Percentiles rank a stretch among this genome's conserved stretches.
Evolutionary conservation across 2,797 vertebrate species (phyloP).

Genomic region (Phrynocephalus vlangalii): DNA sequence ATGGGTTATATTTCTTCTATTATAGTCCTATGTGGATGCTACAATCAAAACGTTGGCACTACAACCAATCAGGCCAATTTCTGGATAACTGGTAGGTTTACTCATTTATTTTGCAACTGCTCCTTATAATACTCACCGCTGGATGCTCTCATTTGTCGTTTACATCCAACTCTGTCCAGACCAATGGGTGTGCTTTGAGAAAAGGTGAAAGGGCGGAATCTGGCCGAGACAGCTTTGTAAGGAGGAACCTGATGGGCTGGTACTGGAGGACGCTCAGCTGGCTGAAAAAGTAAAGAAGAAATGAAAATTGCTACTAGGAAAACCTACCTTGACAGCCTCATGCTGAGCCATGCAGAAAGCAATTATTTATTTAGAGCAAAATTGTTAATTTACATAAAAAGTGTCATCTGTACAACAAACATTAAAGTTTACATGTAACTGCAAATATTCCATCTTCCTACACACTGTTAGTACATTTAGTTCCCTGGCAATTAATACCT

Average conservation of each 20-base stretch:
- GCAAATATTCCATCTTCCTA: background rate
- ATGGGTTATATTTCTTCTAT: background rate
- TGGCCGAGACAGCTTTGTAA: conserved; percentile 92
- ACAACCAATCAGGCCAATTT: background rate
- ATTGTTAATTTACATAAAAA: conserved; percentile 29
- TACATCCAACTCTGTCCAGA: conserved; percentile 90
- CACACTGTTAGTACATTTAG: background rate
- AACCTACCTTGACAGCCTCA: conserved; percentile 43
- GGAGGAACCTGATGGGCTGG: conserved; percentile 94
- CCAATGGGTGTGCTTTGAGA: conserved; percentile 98
- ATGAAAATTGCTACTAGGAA: conserved; percentile 53
- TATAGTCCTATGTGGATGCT: background rate
- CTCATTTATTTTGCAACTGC: background rate
- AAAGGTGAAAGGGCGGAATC: conserved; percentile 87
- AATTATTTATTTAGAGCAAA: conserved; percentile 31
- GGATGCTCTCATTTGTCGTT: conserved; percentile 80
- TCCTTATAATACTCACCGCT: conserved; percentile 73
- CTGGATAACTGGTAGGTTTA: background rate
- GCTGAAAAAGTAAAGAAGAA: conserved; percentile 77
- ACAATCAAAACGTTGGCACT: background rate
- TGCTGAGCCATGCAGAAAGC: conserved; percentile 25
- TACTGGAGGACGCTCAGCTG: conserved; percentile 86
- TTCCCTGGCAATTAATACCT: background rate
- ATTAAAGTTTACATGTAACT: background rate
- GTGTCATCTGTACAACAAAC: background rate